Percentiles rank a stretch among this genome's conserved stretches.
phyloP scores from a whole-genome alignment of 2,797 vertebrate species.

The Chelidonichthys spinosus region DNA sequence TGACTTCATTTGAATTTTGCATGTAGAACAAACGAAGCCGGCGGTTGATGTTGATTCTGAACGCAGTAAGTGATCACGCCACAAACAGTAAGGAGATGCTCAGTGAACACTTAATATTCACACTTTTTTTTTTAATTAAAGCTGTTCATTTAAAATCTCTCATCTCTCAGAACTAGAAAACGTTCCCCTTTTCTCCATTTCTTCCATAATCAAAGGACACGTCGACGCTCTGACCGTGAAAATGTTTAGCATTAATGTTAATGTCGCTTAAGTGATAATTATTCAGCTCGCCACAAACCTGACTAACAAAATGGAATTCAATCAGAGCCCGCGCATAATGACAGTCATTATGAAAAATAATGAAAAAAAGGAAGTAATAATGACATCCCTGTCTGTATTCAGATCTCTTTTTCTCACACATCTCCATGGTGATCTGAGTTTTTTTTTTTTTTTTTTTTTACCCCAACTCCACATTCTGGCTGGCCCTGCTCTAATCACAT shows the following conservation, averaged over 20 bases:
- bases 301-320: constrained; percentile 97
- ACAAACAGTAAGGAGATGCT: neutral
- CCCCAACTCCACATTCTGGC: constrained; percentile 53
- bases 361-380: constrained; percentile 91
- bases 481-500: constrained; percentile 74
- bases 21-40: neutral
- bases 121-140: neutral
- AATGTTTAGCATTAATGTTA: constrained; percentile 86
- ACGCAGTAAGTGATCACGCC: neutral
- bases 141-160: no score
- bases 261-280: constrained; percentile 96
- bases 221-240: constrained; percentile 90
- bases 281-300: constrained; percentile 95
- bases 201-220: constrained; percentile 63
- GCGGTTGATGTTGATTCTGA: neutral
- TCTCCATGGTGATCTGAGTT: constrained; percentile 94
- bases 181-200: constrained; percentile 19
- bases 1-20: constrained; percentile 23
- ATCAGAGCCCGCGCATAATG: constrained; percentile 96
- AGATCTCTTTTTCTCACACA: constrained; percentile 74
- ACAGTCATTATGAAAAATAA: constrained; percentile 94
- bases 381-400: constrained; percentile 95
- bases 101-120: neutral
- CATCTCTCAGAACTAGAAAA: constrained; percentile 9
- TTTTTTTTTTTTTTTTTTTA: constrained; percentile 29